Evolutionary conservation across 2,113 vertebrate species (phyloP), one percentile per base, ranked within the genome.

Genomic region (Diadophis punctatus): DNA sequence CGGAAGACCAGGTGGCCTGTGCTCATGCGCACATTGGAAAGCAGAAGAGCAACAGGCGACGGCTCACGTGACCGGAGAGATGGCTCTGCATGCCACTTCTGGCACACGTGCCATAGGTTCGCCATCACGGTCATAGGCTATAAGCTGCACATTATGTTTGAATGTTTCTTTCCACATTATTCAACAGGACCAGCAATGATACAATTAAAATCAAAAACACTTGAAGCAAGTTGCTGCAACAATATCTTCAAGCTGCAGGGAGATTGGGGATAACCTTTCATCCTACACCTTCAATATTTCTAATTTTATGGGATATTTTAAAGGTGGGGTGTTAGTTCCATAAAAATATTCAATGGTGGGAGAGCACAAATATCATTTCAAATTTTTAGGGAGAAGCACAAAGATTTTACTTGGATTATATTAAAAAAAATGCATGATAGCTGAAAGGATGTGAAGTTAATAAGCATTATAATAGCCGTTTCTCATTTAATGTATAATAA

Each of bases 391-490:
- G 49, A 89, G 68, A 23, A 0, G 1, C 93, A 95, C 94, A 46
- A 96, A 94, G 48, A 55, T 90, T 96, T 96, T 93, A 91, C 55
- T 94, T 94, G 27, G 46, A 51, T 85, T 87, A 18, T 53, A 63
- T 90, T 46, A 46, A 96, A 95, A 96, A 91, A 91, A 53, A 90
- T 93, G 74, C 93, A 95, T 94, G 90, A 94, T 53, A 93, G 63
- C 52, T 93, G 93, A 94, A 95, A 58, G 92, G 92, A 91, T 88
- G 91, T 90, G 94, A 93, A 88, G 8, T 48, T 94, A 96, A 95
- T 94, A 95, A 96, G 96, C 34, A 91, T 93, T 92, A 94, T 94
- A 96, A 43, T 23, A 95, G 90, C 34, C 48, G 23, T 95, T 93
- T 89, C 95, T 92, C 87, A 80, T 93, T 55, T 92, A 51, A 56